Conservation (phyloP, 2,888 invertebrate genomes). For the Halictus ligatus region DNA sequence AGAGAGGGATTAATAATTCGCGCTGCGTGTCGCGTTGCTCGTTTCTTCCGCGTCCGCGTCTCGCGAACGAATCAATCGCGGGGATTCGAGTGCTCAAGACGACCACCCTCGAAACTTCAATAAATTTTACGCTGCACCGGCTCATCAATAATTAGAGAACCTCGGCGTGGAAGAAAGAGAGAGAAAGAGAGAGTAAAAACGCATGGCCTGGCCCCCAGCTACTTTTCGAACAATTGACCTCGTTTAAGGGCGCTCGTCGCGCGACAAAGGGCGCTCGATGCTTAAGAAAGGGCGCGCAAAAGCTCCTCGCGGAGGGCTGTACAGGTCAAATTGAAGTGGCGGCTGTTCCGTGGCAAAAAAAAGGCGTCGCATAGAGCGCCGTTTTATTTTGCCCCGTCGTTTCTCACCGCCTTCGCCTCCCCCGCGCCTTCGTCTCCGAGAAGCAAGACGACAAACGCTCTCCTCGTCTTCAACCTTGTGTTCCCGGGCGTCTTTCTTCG, state of each 20-base stretch:
- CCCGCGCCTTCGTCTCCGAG: background rate
- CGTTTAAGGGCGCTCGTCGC: conserved; percentile 66
- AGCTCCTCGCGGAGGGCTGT: conserved; percentile 57
- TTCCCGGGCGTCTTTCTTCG: conserved; percentile 28
- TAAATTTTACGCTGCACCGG: background rate
- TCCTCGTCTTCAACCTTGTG: conserved; percentile 31
- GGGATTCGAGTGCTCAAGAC: background rate
- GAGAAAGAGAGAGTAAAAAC: conserved; percentile 15
- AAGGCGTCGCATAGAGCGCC: conserved; percentile 63
- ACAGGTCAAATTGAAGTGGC: conserved; percentile 67
- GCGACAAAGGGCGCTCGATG: conserved; percentile 65
- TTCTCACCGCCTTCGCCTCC: conserved; percentile 45
- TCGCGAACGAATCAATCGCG: background rate
- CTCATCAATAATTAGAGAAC: conserved; percentile 30
- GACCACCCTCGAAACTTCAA: background rate
- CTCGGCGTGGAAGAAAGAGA: background rate
- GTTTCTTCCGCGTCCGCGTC: conserved; percentile 7
- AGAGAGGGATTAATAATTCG: conserved; percentile 67
- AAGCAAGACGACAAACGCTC: conserved; percentile 17
- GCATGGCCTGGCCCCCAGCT: conserved; percentile 54
- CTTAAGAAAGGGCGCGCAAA: conserved; percentile 60
- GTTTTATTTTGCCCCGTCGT: conserved; percentile 64
- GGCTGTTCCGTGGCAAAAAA: conserved; percentile 50
- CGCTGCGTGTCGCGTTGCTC: conserved; percentile 29
- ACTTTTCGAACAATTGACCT: conserved; percentile 74